Percentiles rank a stretch among this genome's conserved stretches.
Conservation (phyloP, 2,113 vertebrate species). For the Theristicus caerulescens region DNA sequence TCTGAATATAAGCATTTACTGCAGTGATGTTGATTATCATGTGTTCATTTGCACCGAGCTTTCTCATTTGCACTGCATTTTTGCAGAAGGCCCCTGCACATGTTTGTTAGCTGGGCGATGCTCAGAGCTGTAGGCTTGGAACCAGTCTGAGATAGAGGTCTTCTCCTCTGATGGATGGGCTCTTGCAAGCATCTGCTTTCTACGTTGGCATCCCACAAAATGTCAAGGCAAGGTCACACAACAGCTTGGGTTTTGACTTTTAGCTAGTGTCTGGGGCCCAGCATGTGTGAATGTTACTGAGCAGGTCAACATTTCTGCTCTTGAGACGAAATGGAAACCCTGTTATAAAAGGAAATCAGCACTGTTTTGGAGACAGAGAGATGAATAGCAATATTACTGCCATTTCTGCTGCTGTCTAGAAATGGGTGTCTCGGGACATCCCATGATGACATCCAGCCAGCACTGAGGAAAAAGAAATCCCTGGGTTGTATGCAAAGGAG, state of each 20-base stretch:
- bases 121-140: background rate
- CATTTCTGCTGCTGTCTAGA: background rate
- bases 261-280: background rate
- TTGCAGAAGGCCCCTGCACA: background rate
- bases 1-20: background rate
- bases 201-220: background rate
- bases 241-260: background rate
- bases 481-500: background rate
- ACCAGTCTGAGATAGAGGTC: background rate
- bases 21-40: background rate
- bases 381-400: background rate
- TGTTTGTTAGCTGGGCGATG: background rate
- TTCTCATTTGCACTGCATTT: background rate
- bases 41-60: background rate
- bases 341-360: background rate
- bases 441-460: background rate
- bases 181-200: background rate
- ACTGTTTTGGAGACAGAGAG: background rate
- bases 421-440: background rate
- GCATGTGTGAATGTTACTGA: background rate
- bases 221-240: background rate
- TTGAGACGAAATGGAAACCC: background rate
- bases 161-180: background rate
- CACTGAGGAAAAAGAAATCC: background rate
- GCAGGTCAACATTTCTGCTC: accelerated